These are phyloP conservation scores for Spisula solida DNA, from an alignment of 2,888 invertebrate genomes.

Conservation along the genomic window DNA sequence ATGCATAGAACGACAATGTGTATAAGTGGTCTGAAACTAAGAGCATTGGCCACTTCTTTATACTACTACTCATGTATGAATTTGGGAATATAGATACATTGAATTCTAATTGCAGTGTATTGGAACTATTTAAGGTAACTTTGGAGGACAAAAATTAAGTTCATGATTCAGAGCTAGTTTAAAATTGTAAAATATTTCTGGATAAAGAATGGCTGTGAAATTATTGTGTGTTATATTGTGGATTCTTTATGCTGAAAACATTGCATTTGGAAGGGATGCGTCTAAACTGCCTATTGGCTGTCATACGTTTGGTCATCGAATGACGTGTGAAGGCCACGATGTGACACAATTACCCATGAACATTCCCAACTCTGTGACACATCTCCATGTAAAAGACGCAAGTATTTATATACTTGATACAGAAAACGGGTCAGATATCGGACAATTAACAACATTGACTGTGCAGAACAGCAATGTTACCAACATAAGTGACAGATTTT, in stretches of 20 bases:
- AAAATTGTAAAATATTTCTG: not conserved
- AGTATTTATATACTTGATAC: conserved; percentile 39
- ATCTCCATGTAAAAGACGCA: conserved; percentile 64
- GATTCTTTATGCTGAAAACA: not conserved
- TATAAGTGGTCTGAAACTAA: not conserved
- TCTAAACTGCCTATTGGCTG: not conserved
- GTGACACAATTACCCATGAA: conserved; percentile 67
- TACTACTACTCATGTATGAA: not conserved
- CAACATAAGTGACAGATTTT: conserved; percentile 55
- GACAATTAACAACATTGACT: conserved; percentile 52
- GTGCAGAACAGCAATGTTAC: conserved; percentile 63
- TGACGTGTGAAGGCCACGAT: conserved; percentile 66
- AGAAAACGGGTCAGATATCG: conserved; percentile 45
- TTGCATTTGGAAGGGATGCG: not conserved
- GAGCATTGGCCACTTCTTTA: not conserved
- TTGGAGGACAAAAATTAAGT: not conserved
- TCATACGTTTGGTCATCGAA: not conserved
- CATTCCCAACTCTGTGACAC: conserved; percentile 46
- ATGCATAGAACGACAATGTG: not conserved
- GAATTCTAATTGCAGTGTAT: not conserved
- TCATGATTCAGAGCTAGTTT: not conserved
- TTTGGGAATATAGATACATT: not conserved
- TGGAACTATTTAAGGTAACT: not conserved
- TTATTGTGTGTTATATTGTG: not conserved
- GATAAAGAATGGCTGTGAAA: not conserved